phyloP scores from a whole-genome alignment of 1,140 invertebrate genomes.

The Plectrocnemia conspersa region DNA sequence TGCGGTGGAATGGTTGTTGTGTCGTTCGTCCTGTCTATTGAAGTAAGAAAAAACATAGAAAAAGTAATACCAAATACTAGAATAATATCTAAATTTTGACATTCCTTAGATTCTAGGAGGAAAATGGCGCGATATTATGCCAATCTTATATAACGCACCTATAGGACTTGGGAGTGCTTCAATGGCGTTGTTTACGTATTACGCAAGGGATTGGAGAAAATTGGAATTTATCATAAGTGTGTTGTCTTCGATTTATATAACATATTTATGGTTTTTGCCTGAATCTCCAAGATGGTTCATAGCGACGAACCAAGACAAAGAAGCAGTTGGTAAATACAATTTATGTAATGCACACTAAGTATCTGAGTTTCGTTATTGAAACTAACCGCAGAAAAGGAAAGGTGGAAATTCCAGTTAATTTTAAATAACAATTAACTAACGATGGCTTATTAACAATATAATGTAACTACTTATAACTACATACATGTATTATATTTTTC shows the following conservation, averaged over 20 bases:
- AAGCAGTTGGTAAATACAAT: conserved; percentile 53
- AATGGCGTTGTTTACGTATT: conserved; percentile 58
- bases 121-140: conserved; percentile 62
- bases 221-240: conserved; percentile 68
- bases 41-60: conserved; percentile 38
- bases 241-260: conserved; percentile 61
- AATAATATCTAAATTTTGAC: conserved; percentile 1
- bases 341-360: conserved; percentile 57
- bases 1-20: conserved; percentile 54
- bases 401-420: no score
- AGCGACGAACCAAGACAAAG: conserved; percentile 60
- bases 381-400: no score
- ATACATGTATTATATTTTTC: conserved; percentile 19
- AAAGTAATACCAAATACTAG: neutral
- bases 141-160: conserved; percentile 64
- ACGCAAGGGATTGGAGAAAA: conserved; percentile 64
- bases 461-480: no score
- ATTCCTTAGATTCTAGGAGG: conserved; percentile 48
- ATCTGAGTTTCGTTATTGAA: neutral
- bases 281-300: conserved; percentile 80
- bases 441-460: no score
- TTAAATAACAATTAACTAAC: no score
- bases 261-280: conserved; percentile 67
- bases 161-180: conserved; percentile 62
- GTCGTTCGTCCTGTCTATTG: conserved; percentile 48